Evolutionary conservation across 53 echinoderm and acorn worm species (phyloP).

Genomic region (Apostichopus leukothele): DNA sequence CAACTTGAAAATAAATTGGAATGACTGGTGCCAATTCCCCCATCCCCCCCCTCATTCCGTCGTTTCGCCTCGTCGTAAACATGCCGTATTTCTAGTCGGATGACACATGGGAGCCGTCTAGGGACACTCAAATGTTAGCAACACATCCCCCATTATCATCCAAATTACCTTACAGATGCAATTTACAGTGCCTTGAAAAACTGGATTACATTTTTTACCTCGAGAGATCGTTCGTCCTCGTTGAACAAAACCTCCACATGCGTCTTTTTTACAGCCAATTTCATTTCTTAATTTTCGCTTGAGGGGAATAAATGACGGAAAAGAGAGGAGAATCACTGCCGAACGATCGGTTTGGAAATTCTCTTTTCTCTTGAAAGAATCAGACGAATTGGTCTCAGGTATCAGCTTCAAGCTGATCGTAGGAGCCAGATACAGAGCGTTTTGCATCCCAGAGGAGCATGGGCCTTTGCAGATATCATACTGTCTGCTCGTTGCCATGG

Average conservation of each 20-base stretch:
- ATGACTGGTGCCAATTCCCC: slow-evolving; percentile 33
- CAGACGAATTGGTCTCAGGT: slow-evolving; percentile 41
- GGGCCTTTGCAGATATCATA: slow-evolving; percentile 39
- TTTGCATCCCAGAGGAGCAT: slow-evolving; percentile 34
- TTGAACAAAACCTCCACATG: slow-evolving; percentile 31
- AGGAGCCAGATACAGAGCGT: slow-evolving; percentile 22
- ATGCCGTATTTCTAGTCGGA: slow-evolving; percentile 22
- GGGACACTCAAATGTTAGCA: slow-evolving; percentile 28
- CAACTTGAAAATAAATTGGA: slow-evolving; percentile 18
- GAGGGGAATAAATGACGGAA: slow-evolving; percentile 45
- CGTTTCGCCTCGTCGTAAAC: slow-evolving; percentile 23
- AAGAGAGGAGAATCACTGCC: slow-evolving; percentile 33
- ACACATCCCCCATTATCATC: slow-evolving; percentile 39
- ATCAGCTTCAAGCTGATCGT: slow-evolving; percentile 35
- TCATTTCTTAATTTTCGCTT: slow-evolving; percentile 46
- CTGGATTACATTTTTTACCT: slow-evolving; percentile 43
- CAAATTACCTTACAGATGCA: slow-evolving; percentile 45
- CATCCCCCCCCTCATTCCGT: neutral
- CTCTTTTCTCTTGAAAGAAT: slow-evolving; percentile 24
- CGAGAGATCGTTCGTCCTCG: slow-evolving; percentile 25
- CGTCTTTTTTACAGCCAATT: slow-evolving; percentile 40
- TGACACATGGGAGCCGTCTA: slow-evolving; percentile 36
- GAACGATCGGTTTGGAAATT: slow-evolving; percentile 16
- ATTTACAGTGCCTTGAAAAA: slow-evolving; percentile 32
- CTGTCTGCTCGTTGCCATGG: slow-evolving; percentile 15